Conservation (phyloP, 64 coral and sea anemone species). For the Montipora efflorescens region DNA sequence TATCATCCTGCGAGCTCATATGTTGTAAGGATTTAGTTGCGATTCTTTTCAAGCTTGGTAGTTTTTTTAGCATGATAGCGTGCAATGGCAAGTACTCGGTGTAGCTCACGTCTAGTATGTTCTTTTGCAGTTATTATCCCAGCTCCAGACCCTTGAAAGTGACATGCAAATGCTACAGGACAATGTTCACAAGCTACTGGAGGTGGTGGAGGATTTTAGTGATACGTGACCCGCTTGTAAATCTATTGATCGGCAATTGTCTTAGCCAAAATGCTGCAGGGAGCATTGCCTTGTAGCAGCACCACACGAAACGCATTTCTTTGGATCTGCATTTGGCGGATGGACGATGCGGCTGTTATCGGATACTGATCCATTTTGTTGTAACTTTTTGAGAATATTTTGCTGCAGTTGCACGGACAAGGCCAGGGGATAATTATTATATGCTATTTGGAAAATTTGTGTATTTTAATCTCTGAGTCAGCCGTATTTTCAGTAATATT, state of each 20-base stretch:
- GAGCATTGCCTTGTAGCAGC: not conserved
- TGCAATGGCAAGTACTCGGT: not conserved
- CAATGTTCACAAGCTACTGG: constrained; percentile 88
- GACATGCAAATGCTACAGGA: constrained; percentile 90
- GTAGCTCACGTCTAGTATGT: not conserved
- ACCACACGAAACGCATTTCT: not conserved
- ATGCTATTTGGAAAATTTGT: no score
- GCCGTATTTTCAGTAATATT: no score
- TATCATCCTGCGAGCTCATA: constrained; percentile 6
- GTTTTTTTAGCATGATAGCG: not conserved
- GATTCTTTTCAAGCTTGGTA: not conserved
- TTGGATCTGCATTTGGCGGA: not conserved
- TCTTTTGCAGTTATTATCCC: constrained; percentile 63
- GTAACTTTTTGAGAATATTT: not conserved
- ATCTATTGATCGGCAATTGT: not conserved
- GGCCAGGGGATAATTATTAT: no score
- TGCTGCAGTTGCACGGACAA: not conserved
- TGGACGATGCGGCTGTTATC: not conserved
- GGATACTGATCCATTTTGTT: not conserved
- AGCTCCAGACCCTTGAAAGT: constrained; percentile 73
- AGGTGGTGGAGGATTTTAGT: constrained; percentile 81
- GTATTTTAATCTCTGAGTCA: no score
- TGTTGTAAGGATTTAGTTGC: not conserved
- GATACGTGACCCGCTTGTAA: constrained; percentile 24
- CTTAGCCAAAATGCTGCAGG: not conserved